A percentile compares a stretch with the other conserved stretches of the same genome.
These are phyloP conservation scores for Rhadina sibilatrix DNA, from an alignment of 2,113 vertebrate species.

Conservation along the genomic window DNA sequence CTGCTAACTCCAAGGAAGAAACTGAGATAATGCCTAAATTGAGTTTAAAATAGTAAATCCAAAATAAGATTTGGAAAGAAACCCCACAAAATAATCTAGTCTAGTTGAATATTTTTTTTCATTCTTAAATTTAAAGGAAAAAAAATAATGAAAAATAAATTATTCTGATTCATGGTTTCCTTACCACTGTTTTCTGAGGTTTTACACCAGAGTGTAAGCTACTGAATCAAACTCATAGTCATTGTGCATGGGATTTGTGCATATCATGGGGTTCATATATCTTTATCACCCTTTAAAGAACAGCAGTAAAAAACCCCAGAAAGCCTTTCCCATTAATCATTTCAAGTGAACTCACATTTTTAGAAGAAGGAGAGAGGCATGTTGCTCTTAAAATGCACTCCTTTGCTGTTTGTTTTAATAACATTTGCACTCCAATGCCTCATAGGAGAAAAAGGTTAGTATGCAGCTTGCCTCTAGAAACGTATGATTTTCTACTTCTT, in stretches of 20 bases:
- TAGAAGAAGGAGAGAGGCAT: background rate
- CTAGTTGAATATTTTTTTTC: background rate
- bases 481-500: background rate
- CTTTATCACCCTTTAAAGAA: slow-evolving; percentile 64
- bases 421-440: background rate
- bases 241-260: slow-evolving; percentile 35
- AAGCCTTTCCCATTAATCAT: slow-evolving; percentile 49
- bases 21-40: background rate
- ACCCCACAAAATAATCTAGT: background rate
- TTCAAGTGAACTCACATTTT: slow-evolving; percentile 32
- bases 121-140: background rate
- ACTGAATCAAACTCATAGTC: slow-evolving; percentile 18
- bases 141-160: slow-evolving; percentile 2
- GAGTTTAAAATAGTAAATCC: background rate
- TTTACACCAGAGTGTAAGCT: slow-evolving; percentile 23
- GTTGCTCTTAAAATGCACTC: slow-evolving; percentile 27
- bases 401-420: slow-evolving; percentile 29
- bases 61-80: background rate
- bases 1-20: background rate
- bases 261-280: slow-evolving; percentile 62
- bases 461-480: background rate
- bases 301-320: slow-evolving; percentile 12
- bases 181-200: slow-evolving; percentile 17
- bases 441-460: background rate
- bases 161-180: slow-evolving; percentile 40